Base-by-base conservation (phyloP, 2,888 invertebrate genomes). In the Flexamia atlantica region DNA sequence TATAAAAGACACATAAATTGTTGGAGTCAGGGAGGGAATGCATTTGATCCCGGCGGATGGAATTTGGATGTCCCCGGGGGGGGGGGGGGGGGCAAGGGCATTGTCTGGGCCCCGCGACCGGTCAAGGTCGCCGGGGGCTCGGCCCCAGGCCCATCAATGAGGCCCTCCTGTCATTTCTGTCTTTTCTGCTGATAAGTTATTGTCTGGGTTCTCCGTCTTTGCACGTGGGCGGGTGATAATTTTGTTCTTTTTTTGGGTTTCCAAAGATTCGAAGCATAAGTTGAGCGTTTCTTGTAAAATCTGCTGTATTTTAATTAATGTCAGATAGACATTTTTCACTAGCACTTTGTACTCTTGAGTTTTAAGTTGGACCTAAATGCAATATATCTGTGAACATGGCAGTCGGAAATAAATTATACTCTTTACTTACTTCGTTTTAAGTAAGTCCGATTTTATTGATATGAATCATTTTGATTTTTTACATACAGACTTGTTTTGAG, bases 1-100 rank as follows among this genome's bases (percentile, higher is more conserved):
- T 46, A 76, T 76, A 76, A 76, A 79, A 79, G 79, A 79, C 79
- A 79, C 79, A 79, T 79, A 79, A 79, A 76, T 76, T 40, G 25
- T 28, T 28, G n/a, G 74, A 46, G 79, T 79, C 57, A 57, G 30
- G 25, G 30, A 32, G 76, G 79, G 50, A 36, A 32, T 28, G 70
- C 60, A 60, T 60, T 60, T 60, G 60, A 72, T 76, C 50, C 76
- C 23, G 42, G 28, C 40, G 76, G 76, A 28, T 76, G 76, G 76
- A 76, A 76, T 76, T 76, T 50, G 46, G 76, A 50, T 40, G 76
- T 76, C 46, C 42, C 76, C 30, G 3, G 32, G 20, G 20, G 9
- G 20, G 50, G 50, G 23, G 28, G 17, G 25, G 64, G 64, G 28
- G 28, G 64, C 76, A 42, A 36, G 46, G 46, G 40, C 46, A 79